These are phyloP conservation scores for Hephaestus fuliginosus DNA, from an alignment of 2,797 vertebrate species.

Conservation along the genomic window DNA sequence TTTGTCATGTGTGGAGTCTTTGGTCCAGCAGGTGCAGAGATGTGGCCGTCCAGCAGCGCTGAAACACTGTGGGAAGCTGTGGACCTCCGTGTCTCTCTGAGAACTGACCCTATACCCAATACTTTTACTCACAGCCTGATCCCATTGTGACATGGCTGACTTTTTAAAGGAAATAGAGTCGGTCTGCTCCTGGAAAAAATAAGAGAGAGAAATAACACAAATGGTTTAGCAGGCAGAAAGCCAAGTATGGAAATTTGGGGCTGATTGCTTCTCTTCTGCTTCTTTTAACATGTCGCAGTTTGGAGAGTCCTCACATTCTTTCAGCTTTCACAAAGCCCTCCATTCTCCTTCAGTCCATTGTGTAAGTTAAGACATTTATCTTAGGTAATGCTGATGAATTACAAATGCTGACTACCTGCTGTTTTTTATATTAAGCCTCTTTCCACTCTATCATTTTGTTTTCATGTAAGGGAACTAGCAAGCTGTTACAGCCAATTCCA, in stretches of 20 bases:
- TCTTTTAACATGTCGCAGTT: background rate
- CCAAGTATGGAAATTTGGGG: background rate
- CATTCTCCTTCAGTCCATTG: background rate
- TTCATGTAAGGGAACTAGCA: background rate
- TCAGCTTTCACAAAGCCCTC: background rate
- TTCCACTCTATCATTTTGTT: conserved; percentile 1
- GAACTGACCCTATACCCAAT: background rate
- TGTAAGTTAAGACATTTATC: background rate
- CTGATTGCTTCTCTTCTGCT: background rate
- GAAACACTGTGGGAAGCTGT: background rate
- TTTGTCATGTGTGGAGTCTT: background rate
- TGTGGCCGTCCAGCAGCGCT: background rate
- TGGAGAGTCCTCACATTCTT: background rate
- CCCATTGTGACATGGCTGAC: conserved; percentile 2
- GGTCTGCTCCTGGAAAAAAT: too few species aligned
- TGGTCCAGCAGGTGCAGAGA: background rate
- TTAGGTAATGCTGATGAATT: background rate
- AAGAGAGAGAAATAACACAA: background rate
- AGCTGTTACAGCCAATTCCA: conserved; percentile 30
- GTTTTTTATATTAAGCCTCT: background rate
- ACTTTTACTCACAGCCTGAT: conserved; percentile 1
- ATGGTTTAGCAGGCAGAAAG: background rate
- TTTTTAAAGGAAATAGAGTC: background rate
- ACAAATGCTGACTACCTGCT: conserved; percentile 6
- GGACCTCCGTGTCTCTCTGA: background rate